Base-by-base conservation (phyloP, 1,140 invertebrate species). In the Danaus plexippus region DNA sequence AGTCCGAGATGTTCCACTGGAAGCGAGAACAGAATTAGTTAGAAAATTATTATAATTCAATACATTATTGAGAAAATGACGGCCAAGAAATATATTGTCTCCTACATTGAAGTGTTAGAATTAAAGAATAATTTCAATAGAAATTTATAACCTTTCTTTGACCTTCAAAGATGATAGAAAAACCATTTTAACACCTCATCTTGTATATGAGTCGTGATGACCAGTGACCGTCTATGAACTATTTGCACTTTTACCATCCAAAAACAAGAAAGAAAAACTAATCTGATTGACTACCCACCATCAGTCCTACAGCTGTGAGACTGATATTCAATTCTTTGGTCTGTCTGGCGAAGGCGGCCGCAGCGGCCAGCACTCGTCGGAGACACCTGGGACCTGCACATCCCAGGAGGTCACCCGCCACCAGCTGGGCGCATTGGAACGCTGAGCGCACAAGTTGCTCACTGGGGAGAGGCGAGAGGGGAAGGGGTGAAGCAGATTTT, bases 1-100 rank as follows among this genome's bases (percentile, higher is more conserved):
- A 97, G 87, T 98, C 97, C 2, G 96, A 97, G 73, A 98, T 97
- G 79, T 98, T 98, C 97, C 97, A 99, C 96, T 97, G 85, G 88
- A 48, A n/a, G 63, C 10, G 49, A 49, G 12, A 45, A 46, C 4
- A 47, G 7, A 10, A 8, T 47, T 9, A 57, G 13, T 11, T 48
- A n/a, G 7, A 6, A 32, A 45, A 45, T 9, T 12, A 9, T 5
- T 45, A 45, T 45, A 12, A 45, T n/a, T n/a, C 12, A 44, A 44
- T 44, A 3, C 10, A 45, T 45, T 45, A 45, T 45, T 45, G 9
- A 45, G 22, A 32, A 45, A 45, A 3, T n/a, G 0, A 5, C 9
- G 10, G 10, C 11, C 10, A 44, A 44, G 2, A 2, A 44, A 44
- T 4, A 8, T 52, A 11, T 52, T 47, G 18, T 9, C 11, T 54